Conservation (phyloP, 2,797 vertebrate species). For the Meda fulgida region DNA sequence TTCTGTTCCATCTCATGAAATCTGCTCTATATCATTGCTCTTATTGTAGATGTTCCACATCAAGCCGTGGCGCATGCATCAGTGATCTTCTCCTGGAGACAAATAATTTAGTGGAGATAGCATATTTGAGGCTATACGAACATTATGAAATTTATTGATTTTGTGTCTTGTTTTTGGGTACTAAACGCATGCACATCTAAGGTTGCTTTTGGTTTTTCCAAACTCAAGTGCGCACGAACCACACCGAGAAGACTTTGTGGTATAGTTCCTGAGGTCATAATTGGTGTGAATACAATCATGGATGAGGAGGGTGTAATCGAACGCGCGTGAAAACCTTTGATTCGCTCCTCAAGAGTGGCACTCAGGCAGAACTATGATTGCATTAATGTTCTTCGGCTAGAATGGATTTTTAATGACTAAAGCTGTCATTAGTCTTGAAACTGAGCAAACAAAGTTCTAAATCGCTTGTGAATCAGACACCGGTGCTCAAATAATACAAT, state of each 20-base stretch:
- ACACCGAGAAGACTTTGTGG: neutral
- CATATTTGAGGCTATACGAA: constrained; percentile 12
- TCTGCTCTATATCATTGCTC: constrained; percentile 51
- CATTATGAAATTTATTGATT: constrained; percentile 35
- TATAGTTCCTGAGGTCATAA: neutral
- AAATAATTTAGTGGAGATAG: constrained; percentile 15
- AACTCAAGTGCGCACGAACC: neutral
- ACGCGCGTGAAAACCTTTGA: neutral
- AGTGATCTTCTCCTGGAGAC: constrained; percentile 1
- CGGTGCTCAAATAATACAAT: constrained; percentile 5
- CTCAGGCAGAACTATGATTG: neutral
- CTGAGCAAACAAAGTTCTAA: constrained; percentile 16
- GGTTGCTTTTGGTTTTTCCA: constrained; percentile 2
- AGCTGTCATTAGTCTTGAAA: constrained; percentile 4
- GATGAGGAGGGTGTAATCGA: neutral
- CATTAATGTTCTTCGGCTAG: constrained; percentile 14
- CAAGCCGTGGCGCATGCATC: constrained; percentile 12
- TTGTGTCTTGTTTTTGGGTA: neutral
- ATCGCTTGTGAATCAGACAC: neutral
- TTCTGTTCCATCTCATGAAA: constrained; percentile 55
- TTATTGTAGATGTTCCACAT: constrained; percentile 42
- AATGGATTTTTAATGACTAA: constrained; percentile 14
- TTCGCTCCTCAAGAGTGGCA: neutral
- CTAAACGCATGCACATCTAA: constrained; percentile 28
- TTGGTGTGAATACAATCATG: constrained; percentile 16